Conservation (phyloP, 2,113 vertebrate genomes). For the Toxostoma redivivum region DNA sequence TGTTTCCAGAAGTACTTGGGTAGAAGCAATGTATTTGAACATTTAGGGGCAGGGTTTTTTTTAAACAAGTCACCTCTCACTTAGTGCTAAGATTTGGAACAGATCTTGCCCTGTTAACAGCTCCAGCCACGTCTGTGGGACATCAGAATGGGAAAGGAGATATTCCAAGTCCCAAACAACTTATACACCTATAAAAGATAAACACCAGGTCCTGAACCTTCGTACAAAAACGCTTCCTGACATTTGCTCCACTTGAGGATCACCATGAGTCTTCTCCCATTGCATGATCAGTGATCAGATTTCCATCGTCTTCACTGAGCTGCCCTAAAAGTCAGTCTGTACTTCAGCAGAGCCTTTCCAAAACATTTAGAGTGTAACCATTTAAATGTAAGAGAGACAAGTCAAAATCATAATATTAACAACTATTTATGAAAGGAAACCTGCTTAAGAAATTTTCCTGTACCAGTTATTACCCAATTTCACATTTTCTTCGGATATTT, state of each 20-base stretch:
- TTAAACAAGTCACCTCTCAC: background rate
- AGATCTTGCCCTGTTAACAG: background rate
- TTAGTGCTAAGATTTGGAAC: background rate
- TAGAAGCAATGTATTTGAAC: background rate
- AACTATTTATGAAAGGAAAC: background rate
- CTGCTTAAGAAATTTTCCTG: background rate
- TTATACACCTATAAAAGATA: background rate
- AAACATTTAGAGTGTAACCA: background rate
- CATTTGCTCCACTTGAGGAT: background rate
- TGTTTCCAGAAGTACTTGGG: background rate
- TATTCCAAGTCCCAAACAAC: background rate
- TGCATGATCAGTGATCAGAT: background rate
- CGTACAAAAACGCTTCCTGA: background rate
- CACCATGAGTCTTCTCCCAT: background rate
- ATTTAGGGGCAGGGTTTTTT: background rate
- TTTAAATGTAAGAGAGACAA: background rate
- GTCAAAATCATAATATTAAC: background rate
- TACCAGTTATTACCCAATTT: background rate
- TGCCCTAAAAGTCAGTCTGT: background rate
- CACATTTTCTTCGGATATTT: background rate
- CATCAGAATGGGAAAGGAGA: background rate
- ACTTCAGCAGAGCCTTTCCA: background rate
- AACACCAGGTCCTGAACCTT: background rate
- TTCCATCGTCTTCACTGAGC: background rate
- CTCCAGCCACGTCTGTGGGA: fast-evolving